phyloP scores from a whole-genome alignment of 2,113 vertebrate species.

The Prunella fulvescens region DNA sequence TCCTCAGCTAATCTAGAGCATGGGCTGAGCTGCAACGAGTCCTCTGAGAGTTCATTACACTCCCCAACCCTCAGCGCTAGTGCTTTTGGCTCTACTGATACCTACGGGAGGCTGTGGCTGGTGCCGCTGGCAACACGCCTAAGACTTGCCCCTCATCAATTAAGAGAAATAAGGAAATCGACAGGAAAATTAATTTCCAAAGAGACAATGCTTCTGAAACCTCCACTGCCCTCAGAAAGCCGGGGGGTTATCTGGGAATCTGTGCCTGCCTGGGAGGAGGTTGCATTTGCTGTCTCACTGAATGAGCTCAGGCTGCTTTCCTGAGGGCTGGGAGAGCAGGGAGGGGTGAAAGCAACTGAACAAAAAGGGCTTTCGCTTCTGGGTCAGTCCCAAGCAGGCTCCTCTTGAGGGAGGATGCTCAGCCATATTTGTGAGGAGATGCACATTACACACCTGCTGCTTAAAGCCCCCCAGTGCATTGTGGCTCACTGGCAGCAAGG shows the following conservation, averaged over 20 bases:
- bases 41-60: conserved; percentile 65
- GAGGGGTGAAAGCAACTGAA: neutral
- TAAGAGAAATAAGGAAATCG: conserved; percentile 59
- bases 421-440: neutral
- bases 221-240: neutral
- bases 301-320: neutral
- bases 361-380: neutral
- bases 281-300: neutral
- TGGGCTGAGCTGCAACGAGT: conserved; percentile 59
- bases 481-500: neutral
- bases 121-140: conserved; percentile 48
- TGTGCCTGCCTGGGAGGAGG: neutral
- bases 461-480: neutral
- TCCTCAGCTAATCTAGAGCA: conserved; percentile 63
- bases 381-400: neutral
- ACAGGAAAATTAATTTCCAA: conserved; percentile 61
- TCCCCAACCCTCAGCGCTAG: neutral
- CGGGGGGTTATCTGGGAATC: neutral
- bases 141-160: conserved; percentile 62
- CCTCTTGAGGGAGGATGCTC: neutral
- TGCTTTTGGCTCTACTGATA: conserved; percentile 26
- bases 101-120: conserved; percentile 40
- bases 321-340: neutral
- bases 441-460: neutral
- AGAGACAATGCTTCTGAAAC: conserved; percentile 55